Conservation (phyloP, 2,888 invertebrate genomes). For the Beris morrisii region DNA sequence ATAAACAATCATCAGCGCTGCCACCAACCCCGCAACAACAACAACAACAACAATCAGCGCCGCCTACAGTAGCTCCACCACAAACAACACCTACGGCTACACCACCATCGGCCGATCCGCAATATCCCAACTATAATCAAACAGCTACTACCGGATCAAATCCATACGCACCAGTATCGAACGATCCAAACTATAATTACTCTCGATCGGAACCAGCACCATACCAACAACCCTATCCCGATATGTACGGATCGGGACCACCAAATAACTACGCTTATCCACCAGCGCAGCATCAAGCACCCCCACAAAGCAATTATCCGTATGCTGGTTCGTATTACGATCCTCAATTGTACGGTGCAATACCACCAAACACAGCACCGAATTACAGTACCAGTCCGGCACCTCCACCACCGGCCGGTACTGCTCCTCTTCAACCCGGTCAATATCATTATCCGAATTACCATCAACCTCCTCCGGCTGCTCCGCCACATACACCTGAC, state of each 20-base stretch:
- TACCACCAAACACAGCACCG: slow-evolving; percentile 32
- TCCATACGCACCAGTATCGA: slow-evolving; percentile 6
- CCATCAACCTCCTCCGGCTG: slow-evolving; percentile 9
- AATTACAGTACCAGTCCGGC: not conserved
- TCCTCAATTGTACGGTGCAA: slow-evolving; percentile 46
- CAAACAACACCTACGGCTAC: slow-evolving; percentile 36
- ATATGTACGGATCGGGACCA: slow-evolving; percentile 31
- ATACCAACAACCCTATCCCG: slow-evolving; percentile 31
- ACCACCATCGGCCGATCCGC: not conserved
- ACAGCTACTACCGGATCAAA: not conserved
- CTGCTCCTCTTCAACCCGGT: slow-evolving; percentile 12
- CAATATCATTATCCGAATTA: slow-evolving; percentile 31
- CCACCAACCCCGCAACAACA: not conserved
- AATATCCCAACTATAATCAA: slow-evolving; percentile 20
- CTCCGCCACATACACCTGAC: slow-evolving; percentile 16
- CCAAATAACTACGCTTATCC: slow-evolving; percentile 32
- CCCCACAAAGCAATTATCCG: slow-evolving; percentile 46
- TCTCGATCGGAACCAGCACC: slow-evolving; percentile 17
- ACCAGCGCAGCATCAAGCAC: slow-evolving; percentile 41
- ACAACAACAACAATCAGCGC: slow-evolving; percentile 17
- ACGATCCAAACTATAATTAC: slow-evolving; percentile 28
- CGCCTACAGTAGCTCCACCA: slow-evolving; percentile 26
- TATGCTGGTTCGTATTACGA: slow-evolving; percentile 50
- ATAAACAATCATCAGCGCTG: not conserved
- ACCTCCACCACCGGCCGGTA: not conserved